Base-by-base conservation (phyloP, 2,797 vertebrate genomes). In the Hyperoplus immaculatus region DNA sequence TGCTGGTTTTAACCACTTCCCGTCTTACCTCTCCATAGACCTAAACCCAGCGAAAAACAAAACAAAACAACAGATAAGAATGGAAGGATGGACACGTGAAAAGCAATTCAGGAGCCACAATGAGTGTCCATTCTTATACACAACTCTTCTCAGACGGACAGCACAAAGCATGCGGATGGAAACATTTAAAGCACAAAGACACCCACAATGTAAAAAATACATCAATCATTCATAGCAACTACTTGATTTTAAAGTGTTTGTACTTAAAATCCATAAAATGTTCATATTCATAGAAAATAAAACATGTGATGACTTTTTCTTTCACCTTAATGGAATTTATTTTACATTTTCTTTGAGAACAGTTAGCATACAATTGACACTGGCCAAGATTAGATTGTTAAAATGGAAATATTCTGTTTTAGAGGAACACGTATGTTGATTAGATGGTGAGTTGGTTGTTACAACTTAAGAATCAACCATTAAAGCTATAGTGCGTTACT, bases 11-110 rank as follows among this genome's bases (percentile, higher is more conserved):
- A 93, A 93, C 88, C 90, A 86, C 91, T 91, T 93, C 93, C 89
- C 77, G 70, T 94, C 97, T 98, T 99, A 99, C 97, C 97, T 98
- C 96, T 97, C 97, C 94, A 97, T 96, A 89, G 97, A 98, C 96
- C 97, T 99, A 97, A 79, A 97, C 90, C 92, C 94, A 90, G 94
- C 95, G 57, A 68, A 67, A 74, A 93, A 96, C 49, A 53, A 41
- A 39, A 78, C 81, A 94, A 96, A 95, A 97, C 72, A 96, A 95
- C 29, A 96, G 94, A 89, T 79, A 95, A 94, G 95, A 96, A 95
- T 94, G 95, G 95, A 96, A 93, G 94, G 94, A 96, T 93, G 94
- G 94, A 96, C 92, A 97, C 94, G 96, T 97, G 95, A 96, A 96
- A 96, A 95, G 75, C 73, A 79, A 62, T 69, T 81, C 65, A 85